Conservation (phyloP, 2,797 vertebrate genomes). For the Onychomys arenicola region DNA sequence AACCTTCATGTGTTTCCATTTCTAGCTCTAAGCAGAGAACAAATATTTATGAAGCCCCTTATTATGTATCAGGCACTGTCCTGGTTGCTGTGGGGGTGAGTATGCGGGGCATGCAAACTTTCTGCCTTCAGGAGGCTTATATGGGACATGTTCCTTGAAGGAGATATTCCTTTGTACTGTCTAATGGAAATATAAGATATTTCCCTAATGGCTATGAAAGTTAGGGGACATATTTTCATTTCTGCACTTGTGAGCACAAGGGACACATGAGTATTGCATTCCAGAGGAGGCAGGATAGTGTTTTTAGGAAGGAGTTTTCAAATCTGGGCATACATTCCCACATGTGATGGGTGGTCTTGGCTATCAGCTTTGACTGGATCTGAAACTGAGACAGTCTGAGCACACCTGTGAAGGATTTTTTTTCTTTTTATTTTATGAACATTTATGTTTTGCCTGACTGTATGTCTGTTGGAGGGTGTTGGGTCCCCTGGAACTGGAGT, state of each 20-base stretch:
- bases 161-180: background rate
- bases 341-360: background rate
- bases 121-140: background rate
- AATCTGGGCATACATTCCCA: background rate
- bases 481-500: too few relatives aligned
- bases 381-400: background rate
- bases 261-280: background rate
- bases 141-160: background rate
- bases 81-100: background rate
- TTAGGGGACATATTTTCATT: background rate
- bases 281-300: background rate
- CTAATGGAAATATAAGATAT: background rate
- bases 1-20: background rate
- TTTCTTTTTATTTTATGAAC: too few relatives aligned
- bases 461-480: too few relatives aligned
- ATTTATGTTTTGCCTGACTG: too few relatives aligned
- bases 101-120: background rate
- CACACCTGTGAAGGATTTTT: background rate
- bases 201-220: background rate
- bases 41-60: background rate
- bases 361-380: background rate
- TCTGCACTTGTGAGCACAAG: background rate
- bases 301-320: background rate
- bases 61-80: background rate
- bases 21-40: background rate